A percentile compares a stretch with the other conserved stretches of the same genome.
Conservation (phyloP, 1,140 invertebrate genomes). For the Leptinotarsa defecta region DNA sequence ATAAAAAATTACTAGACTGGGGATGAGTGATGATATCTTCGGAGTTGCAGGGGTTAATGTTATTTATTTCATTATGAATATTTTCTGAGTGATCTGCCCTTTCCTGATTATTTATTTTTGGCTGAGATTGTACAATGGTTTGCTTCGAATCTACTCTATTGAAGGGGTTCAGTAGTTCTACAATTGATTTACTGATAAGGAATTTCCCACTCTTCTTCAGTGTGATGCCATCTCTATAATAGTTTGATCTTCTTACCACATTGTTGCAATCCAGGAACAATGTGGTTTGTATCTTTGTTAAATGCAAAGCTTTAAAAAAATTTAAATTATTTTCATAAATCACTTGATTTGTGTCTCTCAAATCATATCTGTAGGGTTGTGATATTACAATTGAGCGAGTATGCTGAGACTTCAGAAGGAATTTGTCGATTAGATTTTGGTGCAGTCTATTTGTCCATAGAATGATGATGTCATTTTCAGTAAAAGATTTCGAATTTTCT, state of each 20-base stretch:
- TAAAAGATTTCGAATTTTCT: neutral
- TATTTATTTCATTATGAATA: too few relatives aligned
- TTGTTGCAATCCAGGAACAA: neutral
- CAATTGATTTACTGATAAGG: neutral
- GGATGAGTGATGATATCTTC: too few relatives aligned
- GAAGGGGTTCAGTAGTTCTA: neutral
- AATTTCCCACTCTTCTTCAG: neutral
- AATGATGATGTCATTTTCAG: neutral
- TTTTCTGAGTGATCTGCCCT: too few relatives aligned
- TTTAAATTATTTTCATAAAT: neutral
- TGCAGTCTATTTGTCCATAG: neutral
- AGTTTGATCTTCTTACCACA: neutral
- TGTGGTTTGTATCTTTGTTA: neutral
- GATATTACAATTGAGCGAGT: neutral
- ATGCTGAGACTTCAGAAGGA: neutral
- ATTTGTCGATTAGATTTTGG: neutral
- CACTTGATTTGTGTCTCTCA: neutral
- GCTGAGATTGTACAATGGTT: too few relatives aligned
- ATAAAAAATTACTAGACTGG: too few relatives aligned
- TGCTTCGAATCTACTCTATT: too few relatives aligned
- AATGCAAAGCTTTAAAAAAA: neutral
- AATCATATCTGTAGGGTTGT: neutral
- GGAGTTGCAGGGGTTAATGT: too few relatives aligned
- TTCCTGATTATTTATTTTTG: too few relatives aligned
- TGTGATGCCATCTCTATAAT: neutral